These are phyloP conservation scores for Cheilosia vulpina DNA, from an alignment of 2,888 invertebrate species.

Conservation along the genomic window DNA sequence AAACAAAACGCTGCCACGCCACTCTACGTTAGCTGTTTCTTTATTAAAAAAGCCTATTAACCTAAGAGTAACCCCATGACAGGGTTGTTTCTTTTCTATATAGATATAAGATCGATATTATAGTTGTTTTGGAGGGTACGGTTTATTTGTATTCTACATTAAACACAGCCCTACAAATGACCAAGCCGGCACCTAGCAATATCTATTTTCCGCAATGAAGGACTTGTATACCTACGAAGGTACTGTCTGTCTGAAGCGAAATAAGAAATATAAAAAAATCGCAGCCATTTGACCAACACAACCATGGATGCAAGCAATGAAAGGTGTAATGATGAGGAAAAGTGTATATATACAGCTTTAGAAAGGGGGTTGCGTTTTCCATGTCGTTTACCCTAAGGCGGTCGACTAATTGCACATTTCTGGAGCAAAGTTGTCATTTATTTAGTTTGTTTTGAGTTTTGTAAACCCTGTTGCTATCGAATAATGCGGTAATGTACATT, in stretches of 20 bases:
- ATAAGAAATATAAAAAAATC: slow-evolving; percentile 36
- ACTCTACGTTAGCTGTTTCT: slow-evolving; percentile 24
- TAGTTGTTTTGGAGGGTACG: slow-evolving; percentile 54
- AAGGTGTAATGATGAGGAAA: slow-evolving; percentile 64
- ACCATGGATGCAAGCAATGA: slow-evolving; percentile 31
- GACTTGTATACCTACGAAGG: slow-evolving; percentile 5
- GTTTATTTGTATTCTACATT: slow-evolving; percentile 45
- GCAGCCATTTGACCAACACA: slow-evolving; percentile 46
- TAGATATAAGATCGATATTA: slow-evolving; percentile 30
- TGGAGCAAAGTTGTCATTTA: slow-evolving; percentile 65
- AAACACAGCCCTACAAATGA: slow-evolving; percentile 51
- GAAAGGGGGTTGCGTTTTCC: slow-evolving; percentile 70
- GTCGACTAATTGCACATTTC: slow-evolving; percentile 72
- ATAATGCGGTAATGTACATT: slow-evolving; percentile 73
- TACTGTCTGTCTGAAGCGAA: slow-evolving; percentile 7
- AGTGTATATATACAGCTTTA: slow-evolving; percentile 41
- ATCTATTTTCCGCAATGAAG: slow-evolving; percentile 29
- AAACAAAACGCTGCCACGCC: slow-evolving; percentile 59
- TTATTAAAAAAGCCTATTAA: slow-evolving; percentile 71
- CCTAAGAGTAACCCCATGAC: slow-evolving; percentile 67
- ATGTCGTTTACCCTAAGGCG: slow-evolving; percentile 71
- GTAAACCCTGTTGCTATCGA: slow-evolving; percentile 58
- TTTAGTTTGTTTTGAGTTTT: slow-evolving; percentile 59
- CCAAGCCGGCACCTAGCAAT: background rate
- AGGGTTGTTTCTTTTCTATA: slow-evolving; percentile 54